These are phyloP conservation scores for Nipponacmea schrenckii DNA, from an alignment of 2,888 invertebrate genomes.

Conservation along the genomic window DNA sequence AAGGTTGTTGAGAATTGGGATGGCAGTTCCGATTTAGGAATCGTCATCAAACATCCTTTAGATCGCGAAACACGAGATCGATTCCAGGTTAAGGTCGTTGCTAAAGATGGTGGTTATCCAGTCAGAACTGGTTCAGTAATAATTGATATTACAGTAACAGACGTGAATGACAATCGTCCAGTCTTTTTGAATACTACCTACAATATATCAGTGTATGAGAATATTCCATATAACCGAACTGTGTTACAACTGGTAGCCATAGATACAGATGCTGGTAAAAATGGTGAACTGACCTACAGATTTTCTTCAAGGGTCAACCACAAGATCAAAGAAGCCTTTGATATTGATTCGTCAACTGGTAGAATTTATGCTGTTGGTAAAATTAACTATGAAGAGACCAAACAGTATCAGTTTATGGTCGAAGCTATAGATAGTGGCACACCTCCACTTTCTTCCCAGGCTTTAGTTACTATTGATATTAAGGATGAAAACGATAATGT, in stretches of 20 bases:
- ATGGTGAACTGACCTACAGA: constrained; percentile 72
- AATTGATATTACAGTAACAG: constrained; percentile 50
- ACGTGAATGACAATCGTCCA: constrained; percentile 57
- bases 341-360: constrained; percentile 86
- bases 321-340: constrained; percentile 43
- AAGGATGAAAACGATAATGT: constrained; percentile 88
- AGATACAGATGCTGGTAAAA: constrained; percentile 86
- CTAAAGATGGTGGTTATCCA: constrained; percentile 53
- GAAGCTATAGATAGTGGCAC: constrained; percentile 50
- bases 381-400: constrained; percentile 84
- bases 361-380: constrained; percentile 81
- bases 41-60: constrained; percentile 45
- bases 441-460: constrained; percentile 63
- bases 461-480: constrained; percentile 70
- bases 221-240: constrained; percentile 39
- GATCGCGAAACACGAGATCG: constrained; percentile 52
- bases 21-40: constrained; percentile 50
- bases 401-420: constrained; percentile 78
- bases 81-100: constrained; percentile 48
- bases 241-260: constrained; percentile 76
- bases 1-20: constrained; percentile 42
- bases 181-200: constrained; percentile 43
- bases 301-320: constrained; percentile 50
- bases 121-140: constrained; percentile 46
- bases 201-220: constrained; percentile 48